phyloP scores from a whole-genome alignment of 53 echinoderm and acorn worm genomes.

The Stichopus horrens region DNA sequence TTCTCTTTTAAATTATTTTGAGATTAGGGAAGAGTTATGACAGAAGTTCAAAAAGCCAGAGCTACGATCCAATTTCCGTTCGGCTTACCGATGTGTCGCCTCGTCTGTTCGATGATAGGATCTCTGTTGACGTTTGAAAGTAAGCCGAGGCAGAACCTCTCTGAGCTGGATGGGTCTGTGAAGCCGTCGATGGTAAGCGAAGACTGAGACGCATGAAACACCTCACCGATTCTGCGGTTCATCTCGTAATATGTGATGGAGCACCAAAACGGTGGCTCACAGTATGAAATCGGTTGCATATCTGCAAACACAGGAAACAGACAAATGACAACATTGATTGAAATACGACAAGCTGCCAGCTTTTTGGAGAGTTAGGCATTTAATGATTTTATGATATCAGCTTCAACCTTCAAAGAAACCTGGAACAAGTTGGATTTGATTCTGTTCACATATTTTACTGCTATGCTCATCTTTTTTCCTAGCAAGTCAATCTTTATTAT shows the following conservation, averaged over 20 bases:
- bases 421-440: no score
- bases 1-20: neutral
- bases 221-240: constrained; percentile 88
- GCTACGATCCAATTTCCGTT: neutral
- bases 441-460: no score
- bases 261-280: constrained; percentile 94
- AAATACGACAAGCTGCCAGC: no score
- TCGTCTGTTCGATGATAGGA: constrained; percentile 80
- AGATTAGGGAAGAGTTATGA: neutral
- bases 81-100: constrained; percentile 89
- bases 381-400: no score
- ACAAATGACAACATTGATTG: no score
- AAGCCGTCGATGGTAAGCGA: constrained; percentile 92
- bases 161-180: constrained; percentile 93
- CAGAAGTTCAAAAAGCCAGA: neutral
- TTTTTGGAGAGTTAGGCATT: no score
- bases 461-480: no score
- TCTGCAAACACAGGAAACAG: constrained; percentile 46
- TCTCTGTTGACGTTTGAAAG: constrained; percentile 94
- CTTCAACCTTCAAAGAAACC: no score
- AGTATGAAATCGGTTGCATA: constrained; percentile 91
- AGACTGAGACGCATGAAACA: constrained; percentile 86
- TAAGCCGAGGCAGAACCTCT: constrained; percentile 90
- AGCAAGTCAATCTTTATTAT: no score
- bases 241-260: constrained; percentile 98